A percentile compares a stretch with the other conserved stretches of the same genome.
Evolutionary conservation across 2,888 invertebrate species (phyloP).

Genomic region (Reticulitermes lucifugus): DNA sequence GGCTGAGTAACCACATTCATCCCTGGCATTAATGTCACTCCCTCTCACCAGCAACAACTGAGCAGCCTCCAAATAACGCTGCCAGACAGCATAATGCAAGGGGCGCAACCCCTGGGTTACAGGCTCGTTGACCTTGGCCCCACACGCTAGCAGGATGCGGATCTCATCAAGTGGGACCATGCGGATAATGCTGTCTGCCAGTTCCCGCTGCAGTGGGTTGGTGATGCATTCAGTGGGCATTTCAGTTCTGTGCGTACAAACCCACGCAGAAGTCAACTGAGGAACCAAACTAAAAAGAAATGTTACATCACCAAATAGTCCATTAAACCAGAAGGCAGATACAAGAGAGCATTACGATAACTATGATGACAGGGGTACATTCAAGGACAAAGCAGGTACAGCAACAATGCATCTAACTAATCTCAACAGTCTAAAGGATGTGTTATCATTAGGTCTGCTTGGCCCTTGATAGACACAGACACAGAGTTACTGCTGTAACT

Average conservation of each 20-base stretch:
- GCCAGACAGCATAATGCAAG: slow-evolving; percentile 93
- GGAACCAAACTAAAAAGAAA: background rate
- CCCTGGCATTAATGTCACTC: slow-evolving; percentile 83
- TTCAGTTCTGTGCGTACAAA: background rate
- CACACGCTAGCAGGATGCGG: slow-evolving; percentile 84
- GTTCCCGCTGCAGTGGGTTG: slow-evolving; percentile 83
- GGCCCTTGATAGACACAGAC: background rate
- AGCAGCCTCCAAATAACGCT: slow-evolving; percentile 83
- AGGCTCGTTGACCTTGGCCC: slow-evolving; percentile 84
- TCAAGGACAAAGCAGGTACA: too few relatives aligned
- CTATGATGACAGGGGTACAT: too few relatives aligned
- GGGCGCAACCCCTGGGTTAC: slow-evolving; percentile 90
- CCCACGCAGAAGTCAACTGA: background rate
- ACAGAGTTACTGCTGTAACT: background rate
- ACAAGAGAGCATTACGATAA: too few relatives aligned
- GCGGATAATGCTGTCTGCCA: slow-evolving; percentile 91
- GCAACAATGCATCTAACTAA: background rate
- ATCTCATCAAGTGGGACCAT: slow-evolving; percentile 90
- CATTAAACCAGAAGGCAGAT: background rate
- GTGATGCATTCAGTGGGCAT: slow-evolving; percentile 81
- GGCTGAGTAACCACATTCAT: slow-evolving; percentile 92
- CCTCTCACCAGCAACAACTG: slow-evolving; percentile 83
- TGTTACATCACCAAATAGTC: background rate
- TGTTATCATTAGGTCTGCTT: background rate
- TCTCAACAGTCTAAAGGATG: background rate